Conservation (phyloP, 2,888 invertebrate genomes). For the Galerucella pusilla region DNA sequence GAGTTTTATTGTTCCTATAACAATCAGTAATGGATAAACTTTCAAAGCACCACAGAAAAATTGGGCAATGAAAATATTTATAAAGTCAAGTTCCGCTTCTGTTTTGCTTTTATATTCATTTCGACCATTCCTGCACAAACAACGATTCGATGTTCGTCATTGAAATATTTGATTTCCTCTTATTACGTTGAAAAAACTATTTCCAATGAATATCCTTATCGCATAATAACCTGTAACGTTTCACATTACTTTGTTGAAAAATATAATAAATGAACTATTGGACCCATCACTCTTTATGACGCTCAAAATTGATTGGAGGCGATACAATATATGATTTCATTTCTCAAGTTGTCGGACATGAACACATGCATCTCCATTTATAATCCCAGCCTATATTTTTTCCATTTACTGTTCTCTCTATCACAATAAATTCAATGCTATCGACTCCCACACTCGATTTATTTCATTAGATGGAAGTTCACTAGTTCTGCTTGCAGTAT, state of each 20-base stretch:
- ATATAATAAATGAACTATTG: constrained; percentile 7
- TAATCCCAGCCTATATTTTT: constrained; percentile 29
- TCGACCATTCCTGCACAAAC: no score
- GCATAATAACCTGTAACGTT: neutral
- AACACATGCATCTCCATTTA: constrained; percentile 30
- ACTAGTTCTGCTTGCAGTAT: constrained; percentile 10
- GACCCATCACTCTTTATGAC: neutral
- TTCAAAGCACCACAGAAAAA: no score
- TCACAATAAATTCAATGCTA: constrained; percentile 37
- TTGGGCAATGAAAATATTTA: no score
- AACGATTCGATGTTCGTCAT: no score
- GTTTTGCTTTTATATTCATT: no score
- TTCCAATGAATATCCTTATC: neutral
- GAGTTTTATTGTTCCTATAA: no score
- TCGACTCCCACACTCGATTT: constrained; percentile 37
- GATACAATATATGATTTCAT: constrained; percentile 35
- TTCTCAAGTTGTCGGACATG: constrained; percentile 31
- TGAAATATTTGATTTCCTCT: neutral
- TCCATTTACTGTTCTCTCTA: constrained; percentile 20
- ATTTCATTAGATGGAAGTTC: constrained; percentile 31
- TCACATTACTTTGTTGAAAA: neutral
- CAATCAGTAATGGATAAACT: no score
- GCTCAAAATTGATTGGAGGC: constrained; percentile 23
- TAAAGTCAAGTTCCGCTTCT: no score
- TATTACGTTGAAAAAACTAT: neutral